Evolutionary conservation across 2,113 vertebrate species (phyloP), one percentile per base, ranked within the genome.

Genomic region (Beaufortia kweichowensis): DNA sequence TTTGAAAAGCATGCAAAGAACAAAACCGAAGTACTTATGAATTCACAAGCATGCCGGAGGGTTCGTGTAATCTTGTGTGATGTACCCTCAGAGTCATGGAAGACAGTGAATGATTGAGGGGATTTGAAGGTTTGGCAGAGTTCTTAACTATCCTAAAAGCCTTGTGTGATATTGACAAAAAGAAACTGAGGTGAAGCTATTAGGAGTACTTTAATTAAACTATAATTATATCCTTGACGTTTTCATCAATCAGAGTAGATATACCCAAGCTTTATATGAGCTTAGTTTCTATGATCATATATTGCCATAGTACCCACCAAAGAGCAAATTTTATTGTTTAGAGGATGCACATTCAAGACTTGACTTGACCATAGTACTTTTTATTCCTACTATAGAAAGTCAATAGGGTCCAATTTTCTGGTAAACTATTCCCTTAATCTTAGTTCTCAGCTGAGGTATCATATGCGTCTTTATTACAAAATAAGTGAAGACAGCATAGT

Each of bases 21-120:
- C 19, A 7, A 33, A 0, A 48, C n/a, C n/a, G 10, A 2, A 53
- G 53, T 4, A 15, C 10, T 55, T 55, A n/a, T 65, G 39, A 65
- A 26, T 26, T 24, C 6, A 43, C 12, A 14, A 26, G 12, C 17
- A 15, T 19, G 9, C n/a, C 15, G 5, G 26, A 31, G 19, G 2
- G 26, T 1, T 68, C 21, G 43, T 12, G 46, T 53, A 69, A 55
- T 69, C 3, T 55, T 69, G 48, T 55, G 67, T 55, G 3, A 68
- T 19, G 17, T 68, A 5, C 17, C 26, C 19, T 68, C 14, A 68
- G 4, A 28, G 6, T 8, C 28, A 15, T 68, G 5, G 35, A 68
- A 46, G 43, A 24, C 66, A 69, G 46, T 55, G 19, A 69, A 69
- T 68, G 26, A 6, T 26, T 69, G 21, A 53, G 28, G 12, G 3